A percentile compares a stretch with the other conserved stretches of the same genome.
These are phyloP conservation scores for Hemicrepidius hirtus DNA, from an alignment of 2,888 invertebrate species.

Conservation along the genomic window DNA sequence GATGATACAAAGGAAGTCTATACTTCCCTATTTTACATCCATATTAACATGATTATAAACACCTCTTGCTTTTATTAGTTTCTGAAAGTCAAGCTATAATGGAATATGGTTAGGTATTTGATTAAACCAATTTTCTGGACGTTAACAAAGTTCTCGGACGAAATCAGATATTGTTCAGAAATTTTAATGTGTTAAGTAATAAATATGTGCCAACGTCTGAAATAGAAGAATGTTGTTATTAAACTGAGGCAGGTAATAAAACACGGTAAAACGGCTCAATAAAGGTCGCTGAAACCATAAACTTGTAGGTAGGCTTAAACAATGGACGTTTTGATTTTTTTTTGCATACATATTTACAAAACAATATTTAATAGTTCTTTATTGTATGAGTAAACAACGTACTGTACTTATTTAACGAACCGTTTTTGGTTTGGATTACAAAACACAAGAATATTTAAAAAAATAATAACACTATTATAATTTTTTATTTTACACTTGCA, in stretches of 20 bases:
- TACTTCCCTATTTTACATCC: too few species aligned
- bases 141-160: neutral
- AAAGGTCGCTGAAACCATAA: conserved; percentile 25
- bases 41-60: too few species aligned
- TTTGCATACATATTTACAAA: too few species aligned
- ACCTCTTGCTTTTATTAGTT: too few species aligned
- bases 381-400: neutral
- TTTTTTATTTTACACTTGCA: conserved; percentile 76
- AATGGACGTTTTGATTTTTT: conserved; percentile 11
- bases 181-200: conserved; percentile 3
- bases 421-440: too few species aligned
- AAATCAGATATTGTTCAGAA: neutral
- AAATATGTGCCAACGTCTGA: neutral
- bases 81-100: too few species aligned
- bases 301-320: neutral
- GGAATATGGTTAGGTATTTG: neutral
- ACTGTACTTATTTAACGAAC: neutral
- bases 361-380: too few species aligned
- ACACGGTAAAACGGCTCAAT: conserved; percentile 15
- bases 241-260: conserved; percentile 11
- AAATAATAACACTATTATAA: neutral
- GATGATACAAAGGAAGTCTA: too few species aligned
- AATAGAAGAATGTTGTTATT: conserved; percentile 15
- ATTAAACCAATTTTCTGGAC: neutral
- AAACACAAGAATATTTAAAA: too few species aligned